Base-by-base conservation (phyloP, 2,797 vertebrate genomes). In the Xyrichtys novacula region DNA sequence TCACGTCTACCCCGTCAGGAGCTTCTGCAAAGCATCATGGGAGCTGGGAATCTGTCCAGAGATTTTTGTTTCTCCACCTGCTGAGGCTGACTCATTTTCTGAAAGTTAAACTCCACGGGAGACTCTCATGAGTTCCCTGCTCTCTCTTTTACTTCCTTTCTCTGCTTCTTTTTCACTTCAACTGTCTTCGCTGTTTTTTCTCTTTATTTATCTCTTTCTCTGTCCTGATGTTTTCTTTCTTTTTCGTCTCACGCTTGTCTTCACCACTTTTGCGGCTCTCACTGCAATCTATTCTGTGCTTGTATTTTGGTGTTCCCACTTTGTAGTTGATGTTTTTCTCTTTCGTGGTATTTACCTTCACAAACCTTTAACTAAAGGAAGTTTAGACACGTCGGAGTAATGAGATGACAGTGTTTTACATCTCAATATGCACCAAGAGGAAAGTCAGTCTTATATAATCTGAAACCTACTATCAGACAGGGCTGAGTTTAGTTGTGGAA, bases 51-150 rank as follows among this genome's bases (percentile, higher is more conserved):
- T 28, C 19, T 40, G n/a, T 67, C 74, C 76, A 73, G 65, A 66
- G 52, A 32, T 32, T 72, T 12, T 42, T 3, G 15, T n/a, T 6
- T 2, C 50, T 58, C 53, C 76, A 40, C 77, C 72, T 54, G 74
- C 64, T 59, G 76, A 65, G 74, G 66, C 46, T 65, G 79, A 82
- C 53, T 84, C 76, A 74, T 55, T 79, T 69, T 52, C 65, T 60
- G 64, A 83, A 74, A 81, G 56, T 73, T 54, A 48, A 63, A 50
- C 77, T 70, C 67, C 14, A 20, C 50, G 0, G 64, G 75, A 70
- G 63, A 25, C 52, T 55, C 46, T 44, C 10, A 19, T 58, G 43
- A 63, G 10, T 58, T 69, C 52, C 61, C 47, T 2, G 1, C 23
- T 0, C 49, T 71, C 46, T 73, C 46, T 4, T 62, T 64, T 60